Evolutionary conservation across 1,140 invertebrate species (phyloP).

Genomic region (Babylonia areolata): DNA sequence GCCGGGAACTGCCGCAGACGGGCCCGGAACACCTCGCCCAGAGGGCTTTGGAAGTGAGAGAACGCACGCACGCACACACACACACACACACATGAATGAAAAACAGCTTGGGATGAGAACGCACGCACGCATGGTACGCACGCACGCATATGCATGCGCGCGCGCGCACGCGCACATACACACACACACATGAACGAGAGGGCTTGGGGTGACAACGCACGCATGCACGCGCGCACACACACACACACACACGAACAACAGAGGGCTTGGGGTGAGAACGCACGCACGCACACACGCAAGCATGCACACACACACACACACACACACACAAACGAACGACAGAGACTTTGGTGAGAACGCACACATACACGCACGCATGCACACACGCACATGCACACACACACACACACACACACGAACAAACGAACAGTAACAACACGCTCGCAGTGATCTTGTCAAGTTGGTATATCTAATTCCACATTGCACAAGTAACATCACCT

Average conservation of each 20-base stretch:
- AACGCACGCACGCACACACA: conserved; percentile 47
- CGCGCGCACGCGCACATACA: not conserved
- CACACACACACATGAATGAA: conserved; percentile 48
- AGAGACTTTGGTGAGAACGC: too few relatives aligned
- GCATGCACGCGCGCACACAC: not conserved
- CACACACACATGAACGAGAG: too few relatives aligned
- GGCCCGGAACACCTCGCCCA: conserved; percentile 76
- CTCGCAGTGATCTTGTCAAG: too few relatives aligned
- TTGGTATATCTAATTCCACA: too few relatives aligned
- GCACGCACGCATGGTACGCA: not conserved
- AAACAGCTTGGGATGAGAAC: too few relatives aligned
- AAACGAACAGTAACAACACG: too few relatives aligned
- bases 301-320: not conserved
- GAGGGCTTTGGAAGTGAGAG: conserved; percentile 55
- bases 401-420: conserved; percentile 11
- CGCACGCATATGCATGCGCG: not conserved
- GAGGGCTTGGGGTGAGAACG: too few relatives aligned
- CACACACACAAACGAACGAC: too few relatives aligned
- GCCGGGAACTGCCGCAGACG: conserved; percentile 76
- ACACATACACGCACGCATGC: not conserved
- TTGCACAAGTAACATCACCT: too few relatives aligned
- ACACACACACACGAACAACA: too few relatives aligned
- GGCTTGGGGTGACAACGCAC: not conserved
- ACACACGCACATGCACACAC: not conserved
- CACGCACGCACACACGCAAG: not conserved